Base-by-base conservation (phyloP, 2,888 invertebrate genomes). In the Caenorhabditis macrosperma region DNA sequence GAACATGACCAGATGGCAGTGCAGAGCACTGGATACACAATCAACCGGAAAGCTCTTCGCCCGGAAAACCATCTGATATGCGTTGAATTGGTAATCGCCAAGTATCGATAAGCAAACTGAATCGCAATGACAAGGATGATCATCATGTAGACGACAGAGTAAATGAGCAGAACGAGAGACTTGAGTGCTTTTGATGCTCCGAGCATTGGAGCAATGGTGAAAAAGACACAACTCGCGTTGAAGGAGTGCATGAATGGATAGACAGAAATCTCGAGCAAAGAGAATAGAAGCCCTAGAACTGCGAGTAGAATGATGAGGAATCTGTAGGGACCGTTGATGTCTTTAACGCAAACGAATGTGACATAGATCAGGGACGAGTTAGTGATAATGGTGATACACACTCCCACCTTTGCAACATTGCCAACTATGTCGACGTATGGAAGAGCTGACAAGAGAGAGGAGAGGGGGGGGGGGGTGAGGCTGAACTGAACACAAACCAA, bases 361-460 rank as follows among this genome's bases (percentile, higher is more conserved):
- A 57, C 38, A 57, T 38, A 17, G 24, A 57, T 38, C 12, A 57
- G 57, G 4, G 38, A 38, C 0, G 22, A 35, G n/a, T 57, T 57
- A 22, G 38, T 30, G 20, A 30, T 6, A 1, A 55, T 5, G 10
- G 55, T 55, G 9, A 35, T 9, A 33, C 15, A 33, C 5, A 67
- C n/a, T 17, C 67, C 67, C 22, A 41, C 5, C 22, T 46, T 46
- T 2, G 20, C 20, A 10, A 46, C 17, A 20, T 46, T 15, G 46
- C 46, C 46, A 20, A n/a, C 46, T 5, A 46, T 17, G 46, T 46
- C 6, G 20, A 46, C 3, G 22, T 46, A 46, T 3, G 17, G 17
- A 10, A 46, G 46, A 4, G 46, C n/a, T 6, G 46, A 46, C 46
- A 46, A 20, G 41, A 33, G 5, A 33, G 6, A 10, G 10, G 10